Conservation (phyloP, 2,888 invertebrate species). For the Strigamia maritima region DNA sequence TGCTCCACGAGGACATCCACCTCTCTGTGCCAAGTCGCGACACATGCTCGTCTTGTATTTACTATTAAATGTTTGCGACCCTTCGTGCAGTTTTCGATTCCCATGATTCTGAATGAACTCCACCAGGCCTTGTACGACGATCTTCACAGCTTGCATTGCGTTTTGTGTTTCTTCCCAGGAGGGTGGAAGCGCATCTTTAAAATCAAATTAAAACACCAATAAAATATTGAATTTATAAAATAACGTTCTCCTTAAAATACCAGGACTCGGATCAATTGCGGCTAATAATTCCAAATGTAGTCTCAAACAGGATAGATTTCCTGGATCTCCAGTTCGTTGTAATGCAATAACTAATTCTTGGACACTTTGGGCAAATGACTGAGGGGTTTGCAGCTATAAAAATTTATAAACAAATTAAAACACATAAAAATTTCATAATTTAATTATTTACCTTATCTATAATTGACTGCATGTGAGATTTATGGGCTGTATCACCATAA, state of each 20-base stretch:
- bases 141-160: conserved; percentile 51
- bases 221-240: neutral
- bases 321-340: conserved; percentile 84
- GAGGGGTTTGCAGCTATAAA: conserved; percentile 77
- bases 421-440: neutral
- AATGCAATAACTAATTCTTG: conserved; percentile 86
- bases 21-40: conserved; percentile 72
- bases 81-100: conserved; percentile 55
- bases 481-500: conserved; percentile 92
- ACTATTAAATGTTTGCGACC: conserved; percentile 56
- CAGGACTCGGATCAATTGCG: conserved; percentile 78
- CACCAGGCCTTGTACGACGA: conserved; percentile 71
- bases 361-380: conserved; percentile 81
- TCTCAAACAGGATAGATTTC: conserved; percentile 71
- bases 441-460: conserved; percentile 54
- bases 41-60: conserved; percentile 91
- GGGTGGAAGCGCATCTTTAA: conserved; percentile 50
- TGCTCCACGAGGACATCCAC: conserved; percentile 79
- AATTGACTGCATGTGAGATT: conserved; percentile 89
- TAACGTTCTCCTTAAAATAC: conserved; percentile 54
- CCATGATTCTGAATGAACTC: conserved; percentile 74
- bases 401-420: conserved; percentile 5
- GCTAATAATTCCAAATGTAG: conserved; percentile 79
- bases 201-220: neutral
- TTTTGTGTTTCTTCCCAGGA: conserved; percentile 52